phyloP scores from a whole-genome alignment of 2,113 vertebrate species.

The Vireo altiloquus region DNA sequence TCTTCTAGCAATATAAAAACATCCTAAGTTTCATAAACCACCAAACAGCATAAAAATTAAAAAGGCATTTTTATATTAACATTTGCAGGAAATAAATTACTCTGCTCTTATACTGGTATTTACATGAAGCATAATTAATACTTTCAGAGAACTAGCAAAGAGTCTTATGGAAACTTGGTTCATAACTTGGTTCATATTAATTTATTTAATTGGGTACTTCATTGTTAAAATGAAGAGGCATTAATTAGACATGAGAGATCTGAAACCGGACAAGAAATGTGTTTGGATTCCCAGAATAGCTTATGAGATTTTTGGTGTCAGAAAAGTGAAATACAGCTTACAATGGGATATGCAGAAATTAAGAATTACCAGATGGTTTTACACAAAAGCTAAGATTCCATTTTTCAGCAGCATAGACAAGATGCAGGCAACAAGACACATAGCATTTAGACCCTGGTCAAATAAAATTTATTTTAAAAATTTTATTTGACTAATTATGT shows the following conservation, averaged over 20 bases:
- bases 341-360: neutral
- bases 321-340: neutral
- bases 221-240: neutral
- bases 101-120: neutral
- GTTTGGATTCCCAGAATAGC: neutral
- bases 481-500: neutral
- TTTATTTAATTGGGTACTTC: neutral
- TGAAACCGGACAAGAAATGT: neutral
- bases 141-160: neutral
- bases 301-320: neutral
- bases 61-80: neutral
- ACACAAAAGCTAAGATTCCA: neutral
- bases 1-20: neutral
- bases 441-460: neutral
- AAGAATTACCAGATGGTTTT: neutral
- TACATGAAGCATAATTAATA: neutral
- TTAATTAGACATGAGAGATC: neutral
- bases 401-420: neutral
- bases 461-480: neutral
- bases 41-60: neutral
- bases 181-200: neutral
- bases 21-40: neutral
- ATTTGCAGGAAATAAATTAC: neutral
- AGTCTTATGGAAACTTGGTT: neutral
- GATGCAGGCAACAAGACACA: neutral